Evolutionary conservation across 2,888 invertebrate genomes (phyloP), one percentile per base, ranked within the genome.

Genomic region (Adelphocoris suturalis): DNA sequence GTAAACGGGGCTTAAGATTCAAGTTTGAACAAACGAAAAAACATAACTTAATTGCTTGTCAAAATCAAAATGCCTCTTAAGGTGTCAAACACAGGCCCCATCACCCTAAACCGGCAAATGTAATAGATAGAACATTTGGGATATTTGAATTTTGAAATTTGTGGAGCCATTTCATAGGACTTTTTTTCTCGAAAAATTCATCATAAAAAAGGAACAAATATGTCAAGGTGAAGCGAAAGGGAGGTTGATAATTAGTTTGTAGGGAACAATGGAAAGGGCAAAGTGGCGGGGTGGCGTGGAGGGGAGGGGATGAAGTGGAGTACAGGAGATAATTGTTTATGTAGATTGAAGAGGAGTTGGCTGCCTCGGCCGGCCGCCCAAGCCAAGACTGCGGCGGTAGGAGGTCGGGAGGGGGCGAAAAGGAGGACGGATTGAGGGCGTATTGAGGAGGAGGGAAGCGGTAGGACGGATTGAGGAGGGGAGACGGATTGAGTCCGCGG

Each of bases 321-420:
- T 75, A 86, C 68, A 19, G 86, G 86, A 47, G 86, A 86, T 86
- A 86, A 86, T 86, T 86, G 86, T 86, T 86, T 86, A 86, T 86
- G 86, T 86, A 86, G 75, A 86, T 86, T 86, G 86, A 68, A 61
- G 27, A 46, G 75, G 86, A 86, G 86, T 86, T 86, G 75, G 75
- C 37, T 7, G 37, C 75, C 11, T 48, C 75, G 37, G 9, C 61
- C 61, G 28, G 9, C n/a, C 61, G 13, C 23, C 68, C 9, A 19
- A 23, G 68, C 23, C 68, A 68, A 68, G 68, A 68, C 86, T 46
- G 52, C 11, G 48, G 52, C 16, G 9, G 23, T 52, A 52, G 82
- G 19, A 48, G 52, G 52, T 48, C 9, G 11, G 68, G 0, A 9
- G 52, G 48, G 47, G 9, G 81, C 12, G 19, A n/a, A 81, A 48